These are phyloP conservation scores for Lycaon pictus DNA, from an alignment of 2,113 vertebrate genomes.

Conservation along the genomic window DNA sequence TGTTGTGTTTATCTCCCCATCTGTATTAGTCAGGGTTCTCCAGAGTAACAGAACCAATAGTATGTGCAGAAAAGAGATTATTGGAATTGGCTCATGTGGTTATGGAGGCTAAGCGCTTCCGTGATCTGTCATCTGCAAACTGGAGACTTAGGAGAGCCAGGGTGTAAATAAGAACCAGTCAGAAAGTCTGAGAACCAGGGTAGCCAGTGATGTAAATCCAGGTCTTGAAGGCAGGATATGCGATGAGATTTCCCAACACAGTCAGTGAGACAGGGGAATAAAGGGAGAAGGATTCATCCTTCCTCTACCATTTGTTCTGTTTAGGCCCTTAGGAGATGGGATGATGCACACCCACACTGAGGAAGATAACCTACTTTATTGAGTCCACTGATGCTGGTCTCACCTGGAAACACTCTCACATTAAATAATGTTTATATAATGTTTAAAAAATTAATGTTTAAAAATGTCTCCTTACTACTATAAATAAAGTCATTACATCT, in stretches of 20 bases:
- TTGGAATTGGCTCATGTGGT: background rate
- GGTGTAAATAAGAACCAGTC: background rate
- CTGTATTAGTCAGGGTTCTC: background rate
- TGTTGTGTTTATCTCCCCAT: background rate
- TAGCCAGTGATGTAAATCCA: background rate
- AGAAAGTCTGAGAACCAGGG: background rate
- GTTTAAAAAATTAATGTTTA: too few species aligned
- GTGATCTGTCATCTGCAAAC: background rate
- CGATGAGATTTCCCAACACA: background rate
- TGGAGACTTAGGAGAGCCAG: background rate
- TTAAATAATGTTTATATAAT: background rate
- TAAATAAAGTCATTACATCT: background rate
- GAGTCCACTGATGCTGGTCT: background rate
- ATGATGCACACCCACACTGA: background rate
- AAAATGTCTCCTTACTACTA: background rate
- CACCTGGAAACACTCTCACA: background rate
- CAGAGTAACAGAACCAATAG: background rate
- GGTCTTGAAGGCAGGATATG: background rate
- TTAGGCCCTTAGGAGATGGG: background rate
- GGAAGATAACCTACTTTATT: background rate
- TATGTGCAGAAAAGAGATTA: background rate
- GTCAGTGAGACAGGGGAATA: background rate
- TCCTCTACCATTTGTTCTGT: background rate
- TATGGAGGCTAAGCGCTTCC: background rate
- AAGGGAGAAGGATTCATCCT: background rate